phyloP scores from a whole-genome alignment of 2,113 vertebrate species.

The Dascyllus trimaculatus region DNA sequence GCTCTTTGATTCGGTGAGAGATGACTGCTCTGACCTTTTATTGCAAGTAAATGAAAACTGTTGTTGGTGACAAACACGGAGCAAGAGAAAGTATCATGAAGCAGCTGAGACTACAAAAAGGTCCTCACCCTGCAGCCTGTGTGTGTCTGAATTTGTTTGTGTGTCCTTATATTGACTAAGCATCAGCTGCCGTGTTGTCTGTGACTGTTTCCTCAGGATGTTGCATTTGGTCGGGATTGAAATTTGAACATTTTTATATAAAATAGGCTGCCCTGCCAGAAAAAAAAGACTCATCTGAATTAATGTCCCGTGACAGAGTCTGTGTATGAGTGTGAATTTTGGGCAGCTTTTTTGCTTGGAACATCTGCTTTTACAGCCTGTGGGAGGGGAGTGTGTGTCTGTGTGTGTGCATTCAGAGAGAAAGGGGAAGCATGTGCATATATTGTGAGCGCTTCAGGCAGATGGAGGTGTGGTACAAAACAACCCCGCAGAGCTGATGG shows the following conservation, averaged over 20 bases:
- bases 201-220: constrained; percentile 4
- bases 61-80: constrained; percentile 43
- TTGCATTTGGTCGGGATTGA: constrained; percentile 17
- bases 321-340: constrained; percentile 1
- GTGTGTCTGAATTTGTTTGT: background rate
- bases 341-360: background rate
- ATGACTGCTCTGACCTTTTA: constrained; percentile 67
- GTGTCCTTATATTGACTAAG: background rate
- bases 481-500: constrained; percentile 16
- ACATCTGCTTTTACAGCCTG: constrained; percentile 40
- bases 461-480: constrained; percentile 45
- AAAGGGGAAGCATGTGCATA: background rate
- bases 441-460: constrained; percentile 24
- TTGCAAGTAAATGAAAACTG: constrained; percentile 51
- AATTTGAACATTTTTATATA: constrained; percentile 17
- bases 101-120: constrained; percentile 30
- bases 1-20: constrained; percentile 35
- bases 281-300: constrained; percentile 22
- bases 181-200: constrained; percentile 4
- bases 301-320: constrained; percentile 14
- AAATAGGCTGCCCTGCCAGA: constrained; percentile 27
- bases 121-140: constrained; percentile 12
- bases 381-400: background rate
- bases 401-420: background rate
- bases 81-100: constrained; percentile 36